Percentiles rank a stretch among this genome's conserved stretches.
phyloP scores from a whole-genome alignment of 2,888 invertebrate species.

The Mythimna vitellina region DNA sequence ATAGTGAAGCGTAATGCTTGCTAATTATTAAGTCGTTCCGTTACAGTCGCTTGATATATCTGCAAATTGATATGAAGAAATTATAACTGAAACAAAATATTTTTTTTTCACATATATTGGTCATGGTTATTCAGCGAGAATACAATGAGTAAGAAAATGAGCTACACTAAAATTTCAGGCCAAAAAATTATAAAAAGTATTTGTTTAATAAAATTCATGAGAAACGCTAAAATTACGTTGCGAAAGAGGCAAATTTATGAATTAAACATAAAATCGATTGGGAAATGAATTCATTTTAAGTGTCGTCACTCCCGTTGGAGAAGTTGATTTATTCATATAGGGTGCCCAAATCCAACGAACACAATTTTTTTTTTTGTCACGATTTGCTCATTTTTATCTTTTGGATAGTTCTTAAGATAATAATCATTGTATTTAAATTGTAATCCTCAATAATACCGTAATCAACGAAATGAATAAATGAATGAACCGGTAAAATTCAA shows the following conservation, averaged over 20 bases:
- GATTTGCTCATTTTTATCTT: too few relatives aligned
- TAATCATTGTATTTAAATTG: too few relatives aligned
- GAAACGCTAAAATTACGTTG: conserved; percentile 47
- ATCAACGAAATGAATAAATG: too few relatives aligned
- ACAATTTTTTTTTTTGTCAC: too few relatives aligned
- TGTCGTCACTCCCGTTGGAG: conserved; percentile 62
- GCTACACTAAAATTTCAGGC: neutral
- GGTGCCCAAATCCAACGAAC: too few relatives aligned
- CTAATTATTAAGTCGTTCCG: conserved; percentile 4
- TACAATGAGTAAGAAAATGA: neutral
- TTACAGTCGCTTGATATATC: neutral
- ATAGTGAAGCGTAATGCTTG: neutral
- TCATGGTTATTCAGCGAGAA: conserved; percentile 14
- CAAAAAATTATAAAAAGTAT: conserved; percentile 14
- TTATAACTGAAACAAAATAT: neutral
- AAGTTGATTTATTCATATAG: conserved; percentile 69
- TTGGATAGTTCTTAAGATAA: too few relatives aligned
- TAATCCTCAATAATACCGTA: too few relatives aligned
- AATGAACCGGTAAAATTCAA: too few relatives aligned
- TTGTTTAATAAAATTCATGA: conserved; percentile 43
- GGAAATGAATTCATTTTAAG: conserved; percentile 71
- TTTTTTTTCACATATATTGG: neutral
- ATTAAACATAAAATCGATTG: conserved; percentile 72
- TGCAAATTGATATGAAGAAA: neutral
- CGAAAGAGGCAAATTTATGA: conserved; percentile 64